These are phyloP conservation scores for Erythrocebus patas DNA, from an alignment of 2,113 vertebrate species.

Conservation along the genomic window DNA sequence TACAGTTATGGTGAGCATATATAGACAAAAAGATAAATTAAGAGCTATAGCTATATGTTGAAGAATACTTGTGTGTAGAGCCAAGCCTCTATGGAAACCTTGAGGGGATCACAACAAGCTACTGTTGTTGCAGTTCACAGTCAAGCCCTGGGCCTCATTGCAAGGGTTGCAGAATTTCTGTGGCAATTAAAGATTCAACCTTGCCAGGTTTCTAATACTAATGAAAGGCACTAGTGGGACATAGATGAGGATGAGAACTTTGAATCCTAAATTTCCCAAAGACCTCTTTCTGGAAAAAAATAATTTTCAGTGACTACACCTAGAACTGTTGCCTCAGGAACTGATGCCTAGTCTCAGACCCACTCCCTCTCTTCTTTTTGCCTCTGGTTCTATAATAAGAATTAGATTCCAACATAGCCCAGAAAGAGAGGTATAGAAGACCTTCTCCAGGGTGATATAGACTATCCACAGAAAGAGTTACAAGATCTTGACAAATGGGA, in stretches of 20 bases:
- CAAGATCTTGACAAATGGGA: background rate
- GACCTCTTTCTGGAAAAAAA: background rate
- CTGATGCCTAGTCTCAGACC: background rate
- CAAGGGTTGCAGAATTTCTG: background rate
- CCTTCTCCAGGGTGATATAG: background rate
- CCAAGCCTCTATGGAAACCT: background rate
- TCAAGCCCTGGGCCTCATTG: background rate
- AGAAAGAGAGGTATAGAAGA: background rate
- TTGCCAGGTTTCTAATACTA: background rate
- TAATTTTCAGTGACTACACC: background rate
- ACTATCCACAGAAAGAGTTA: background rate
- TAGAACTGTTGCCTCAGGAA: background rate
- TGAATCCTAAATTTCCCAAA: background rate
- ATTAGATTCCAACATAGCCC: background rate
- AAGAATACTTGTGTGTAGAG: background rate
- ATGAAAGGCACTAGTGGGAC: background rate
- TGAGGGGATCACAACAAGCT: background rate
- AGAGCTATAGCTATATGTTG: background rate
- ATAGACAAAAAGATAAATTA: background rate
- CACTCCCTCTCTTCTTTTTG: background rate
- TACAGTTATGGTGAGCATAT: background rate
- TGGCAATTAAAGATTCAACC: background rate
- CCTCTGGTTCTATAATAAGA: background rate
- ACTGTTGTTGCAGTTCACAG: background rate
- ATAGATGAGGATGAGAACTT: background rate